Evolutionary conservation across 1,140 invertebrate genomes (phyloP), one percentile per base, ranked within the genome.

Genomic region (Drosophila mauritiana): DNA sequence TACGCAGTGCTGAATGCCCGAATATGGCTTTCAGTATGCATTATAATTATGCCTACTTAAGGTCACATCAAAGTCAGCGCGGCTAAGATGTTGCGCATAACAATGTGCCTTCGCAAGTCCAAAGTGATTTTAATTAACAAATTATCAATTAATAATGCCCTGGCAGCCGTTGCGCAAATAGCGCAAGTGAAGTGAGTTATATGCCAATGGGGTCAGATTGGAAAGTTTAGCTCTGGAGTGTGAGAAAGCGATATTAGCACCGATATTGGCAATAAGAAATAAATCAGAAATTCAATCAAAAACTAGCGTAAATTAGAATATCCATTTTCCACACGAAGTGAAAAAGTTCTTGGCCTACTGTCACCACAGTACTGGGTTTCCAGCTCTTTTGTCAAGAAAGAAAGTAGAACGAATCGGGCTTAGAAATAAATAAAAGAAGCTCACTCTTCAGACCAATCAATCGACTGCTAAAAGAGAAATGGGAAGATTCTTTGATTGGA

Each of bases 81-180:
- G 31, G 31, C 57, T 31, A 55, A 48, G 72, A 65, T 61, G 57
- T 59, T 49, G 54, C 34, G 46, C 49, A 31, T 25, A 56, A 59
- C 22, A 51, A 72, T 73, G 39, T 31, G 62, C 69, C 55, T 13
- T 39, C 20, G 2, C 20, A 22, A 22, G 20, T 22, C 53, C 69
- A 52, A 76, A 54, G 53, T 64, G 58, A 65, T 77, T 77, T 89
- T 89, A 88, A 89, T 88, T 88, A 88, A 68, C 73, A 89, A 77
- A 83, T 83, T 83, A 75, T 49, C 48, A 67, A 82, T 70, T 65
- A 39, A 37, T 75, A 59, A 74, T 65, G 70, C n/a, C 51, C 34
- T 12, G 22, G 8, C 75, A 76, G 64, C 40, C 53, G 80, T 46
- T 80, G 39, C 54, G 56, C 48, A 13, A 59, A 42, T 52, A 40